phyloP scores from a whole-genome alignment of 2,113 vertebrate species.

The Psittacara wagleri region DNA sequence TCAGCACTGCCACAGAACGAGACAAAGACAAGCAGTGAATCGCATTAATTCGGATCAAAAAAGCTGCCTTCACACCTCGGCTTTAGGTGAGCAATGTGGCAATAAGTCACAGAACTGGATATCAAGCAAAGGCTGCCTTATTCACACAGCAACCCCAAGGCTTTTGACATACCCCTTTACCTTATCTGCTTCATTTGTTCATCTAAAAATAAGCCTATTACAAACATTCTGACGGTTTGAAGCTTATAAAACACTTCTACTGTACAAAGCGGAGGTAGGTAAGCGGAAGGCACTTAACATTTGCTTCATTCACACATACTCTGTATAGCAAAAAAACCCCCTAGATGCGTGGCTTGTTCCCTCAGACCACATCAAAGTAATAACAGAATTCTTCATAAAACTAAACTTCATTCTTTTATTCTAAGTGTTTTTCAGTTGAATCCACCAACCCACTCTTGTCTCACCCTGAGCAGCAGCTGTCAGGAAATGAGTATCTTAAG shows the following conservation, averaged over 20 bases:
- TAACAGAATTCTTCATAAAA: not conserved
- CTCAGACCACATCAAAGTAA: not conserved
- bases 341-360: accelerated
- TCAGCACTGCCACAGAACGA: conserved; percentile 83
- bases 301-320: not conserved
- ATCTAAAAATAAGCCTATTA: conserved; percentile 5
- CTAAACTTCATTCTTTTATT: not conserved
- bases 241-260: not conserved
- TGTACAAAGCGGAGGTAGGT: not conserved
- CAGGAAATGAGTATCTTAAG: not conserved
- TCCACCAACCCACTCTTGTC: not conserved
- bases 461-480: not conserved
- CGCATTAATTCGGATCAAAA: accelerated
- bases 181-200: not conserved
- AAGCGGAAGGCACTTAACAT: not conserved
- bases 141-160: not conserved
- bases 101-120: not conserved
- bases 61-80: not conserved
- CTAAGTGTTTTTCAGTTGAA: not conserved
- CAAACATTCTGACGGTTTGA: not conserved
- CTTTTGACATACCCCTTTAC: not conserved
- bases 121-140: not conserved
- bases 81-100: not conserved
- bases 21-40: not conserved
- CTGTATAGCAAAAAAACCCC: not conserved